Conservation (phyloP, 2,113 vertebrate genomes). For the Prunella himalayana region DNA sequence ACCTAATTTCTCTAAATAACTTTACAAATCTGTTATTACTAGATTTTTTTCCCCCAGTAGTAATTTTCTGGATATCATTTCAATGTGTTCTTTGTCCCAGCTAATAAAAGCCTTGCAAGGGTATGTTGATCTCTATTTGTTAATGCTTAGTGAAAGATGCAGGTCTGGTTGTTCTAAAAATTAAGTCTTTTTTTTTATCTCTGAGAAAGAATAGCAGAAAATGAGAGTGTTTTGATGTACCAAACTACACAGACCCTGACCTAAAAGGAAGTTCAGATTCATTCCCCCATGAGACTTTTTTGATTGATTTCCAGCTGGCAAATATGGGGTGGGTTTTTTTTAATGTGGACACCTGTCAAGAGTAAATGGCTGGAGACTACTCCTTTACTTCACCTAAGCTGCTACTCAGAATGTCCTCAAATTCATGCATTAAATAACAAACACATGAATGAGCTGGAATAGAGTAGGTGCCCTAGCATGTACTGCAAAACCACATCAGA, state of each 20-base stretch:
- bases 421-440: neutral
- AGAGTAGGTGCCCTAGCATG: neutral
- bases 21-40: neutral
- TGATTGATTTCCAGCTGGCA: neutral
- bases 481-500: neutral
- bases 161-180: neutral
- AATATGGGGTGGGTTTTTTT: neutral
- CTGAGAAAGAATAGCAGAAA: neutral
- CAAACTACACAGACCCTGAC: neutral
- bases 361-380: neutral
- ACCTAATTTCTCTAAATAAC: neutral
- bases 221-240: neutral
- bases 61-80: neutral
- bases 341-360: neutral
- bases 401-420: neutral
- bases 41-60: neutral
- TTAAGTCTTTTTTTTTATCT: neutral
- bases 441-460: neutral
- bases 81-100: neutral
- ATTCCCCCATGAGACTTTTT: neutral
- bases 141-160: neutral
- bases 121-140: neutral
- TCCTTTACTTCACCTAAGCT: neutral
- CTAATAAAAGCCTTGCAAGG: neutral
- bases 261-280: neutral